Conservation (phyloP, 2,797 vertebrate species). For the Neosalanx taihuensis region DNA sequence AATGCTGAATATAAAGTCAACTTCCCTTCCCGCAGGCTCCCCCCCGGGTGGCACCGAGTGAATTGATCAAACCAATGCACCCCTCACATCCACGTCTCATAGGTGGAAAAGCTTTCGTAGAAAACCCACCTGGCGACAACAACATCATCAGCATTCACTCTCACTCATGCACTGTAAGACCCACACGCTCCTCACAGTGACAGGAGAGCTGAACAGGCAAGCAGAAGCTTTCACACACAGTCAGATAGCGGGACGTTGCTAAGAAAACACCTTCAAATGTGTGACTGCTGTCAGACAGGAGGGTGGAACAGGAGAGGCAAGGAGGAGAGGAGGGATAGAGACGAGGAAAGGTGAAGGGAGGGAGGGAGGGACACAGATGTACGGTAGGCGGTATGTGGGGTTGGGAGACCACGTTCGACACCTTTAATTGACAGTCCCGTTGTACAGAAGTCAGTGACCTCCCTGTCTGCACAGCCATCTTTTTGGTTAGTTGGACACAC, state of each 20-base stretch:
- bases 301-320: background rate
- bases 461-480: background rate
- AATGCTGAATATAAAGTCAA: conserved; percentile 3
- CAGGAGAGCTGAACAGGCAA: background rate
- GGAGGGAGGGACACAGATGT: background rate
- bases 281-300: background rate
- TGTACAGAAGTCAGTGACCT: conserved; percentile 23
- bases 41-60: background rate
- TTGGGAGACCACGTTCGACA: conserved; percentile 17
- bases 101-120: conserved; percentile 1
- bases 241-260: background rate
- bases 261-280: background rate
- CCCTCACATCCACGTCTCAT: too few relatives aligned
- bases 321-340: background rate
- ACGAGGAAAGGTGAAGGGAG: background rate
- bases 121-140: background rate
- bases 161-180: background rate
- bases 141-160: background rate
- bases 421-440: conserved; percentile 39
- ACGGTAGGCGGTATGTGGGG: background rate
- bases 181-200: background rate
- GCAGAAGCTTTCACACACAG: background rate
- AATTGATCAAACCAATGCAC: background rate
- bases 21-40: background rate
- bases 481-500: background rate